Evolutionary conservation across 1,140 invertebrate genomes (phyloP).

Genomic region (Hycleus cichorii): DNA sequence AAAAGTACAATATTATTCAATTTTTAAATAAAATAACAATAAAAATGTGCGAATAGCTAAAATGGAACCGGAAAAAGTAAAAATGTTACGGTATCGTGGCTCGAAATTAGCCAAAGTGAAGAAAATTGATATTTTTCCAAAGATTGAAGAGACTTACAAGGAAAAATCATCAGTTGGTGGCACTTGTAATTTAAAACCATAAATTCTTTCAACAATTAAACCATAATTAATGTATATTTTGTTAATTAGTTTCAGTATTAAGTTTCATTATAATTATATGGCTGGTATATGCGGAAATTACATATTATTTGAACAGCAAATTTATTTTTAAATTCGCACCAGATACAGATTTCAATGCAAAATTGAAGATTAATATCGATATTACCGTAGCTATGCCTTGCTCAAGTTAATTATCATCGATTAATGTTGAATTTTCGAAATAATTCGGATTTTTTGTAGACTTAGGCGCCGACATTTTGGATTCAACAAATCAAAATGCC

Average conservation of each 20-base stretch:
- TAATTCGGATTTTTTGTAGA: slow-evolving; percentile 42
- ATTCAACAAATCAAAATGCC: slow-evolving; percentile 86
- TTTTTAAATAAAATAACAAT: too few species aligned
- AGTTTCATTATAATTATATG: slow-evolving; percentile 70
- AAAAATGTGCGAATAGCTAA: neutral
- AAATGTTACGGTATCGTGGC: slow-evolving; percentile 53
- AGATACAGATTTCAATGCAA: slow-evolving; percentile 81
- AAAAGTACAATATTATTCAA: too few species aligned
- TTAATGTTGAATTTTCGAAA: slow-evolving; percentile 7
- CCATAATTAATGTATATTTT: slow-evolving; percentile 18
- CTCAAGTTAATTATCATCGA: slow-evolving; percentile 48
- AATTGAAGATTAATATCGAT: slow-evolving; percentile 88
- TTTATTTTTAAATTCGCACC: slow-evolving; percentile 83
- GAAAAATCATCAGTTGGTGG: slow-evolving; percentile 76
- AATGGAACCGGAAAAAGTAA: slow-evolving; percentile 37
- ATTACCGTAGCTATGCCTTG: slow-evolving; percentile 93
- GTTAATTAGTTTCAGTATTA: slow-evolving; percentile 68
- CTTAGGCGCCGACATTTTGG: slow-evolving; percentile 88
- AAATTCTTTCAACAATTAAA: neutral
- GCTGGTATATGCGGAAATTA: slow-evolving; percentile 74
- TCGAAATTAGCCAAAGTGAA: slow-evolving; percentile 67
- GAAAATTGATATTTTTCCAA: slow-evolving; percentile 84
- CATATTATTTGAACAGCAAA: slow-evolving; percentile 75
- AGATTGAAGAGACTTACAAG: slow-evolving; percentile 77
- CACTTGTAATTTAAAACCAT: slow-evolving; percentile 53